Evolutionary conservation across 2,888 invertebrate genomes (phyloP), one percentile per base, ranked within the genome.

Genomic region (Acrobasis repandana): DNA sequence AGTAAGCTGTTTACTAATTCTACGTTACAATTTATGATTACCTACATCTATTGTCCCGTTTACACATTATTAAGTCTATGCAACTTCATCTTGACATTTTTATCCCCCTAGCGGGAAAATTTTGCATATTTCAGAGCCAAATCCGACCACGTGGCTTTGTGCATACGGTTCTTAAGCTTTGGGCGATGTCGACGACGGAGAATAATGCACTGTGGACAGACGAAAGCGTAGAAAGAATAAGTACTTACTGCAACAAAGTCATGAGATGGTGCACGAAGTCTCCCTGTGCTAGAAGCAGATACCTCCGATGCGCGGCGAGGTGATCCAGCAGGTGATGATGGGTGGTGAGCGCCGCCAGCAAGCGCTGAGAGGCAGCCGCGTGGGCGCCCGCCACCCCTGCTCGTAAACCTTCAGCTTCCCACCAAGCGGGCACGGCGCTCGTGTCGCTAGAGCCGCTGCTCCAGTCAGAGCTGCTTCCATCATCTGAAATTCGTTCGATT

Each of bases 201-300:
- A n/a, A n/a, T n/a, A n/a, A n/a, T n/a, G n/a, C n/a, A n/a, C n/a
- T n/a, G n/a, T n/a, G n/a, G n/a, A n/a, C n/a, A n/a, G n/a, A n/a
- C n/a, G 2, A 20, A 20, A 20, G 20, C 20, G 20, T 20, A 20
- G 6, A 28, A 49, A 11, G 20, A 49, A 18, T 11, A 18, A 15
- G 9, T 15, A 93, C 95, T 93, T 88, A 98, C 97, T 96, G 96
- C 66, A 99, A 88, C 64, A 98, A 93, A 74, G 98, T 97, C 95
- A 99, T 96, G 60, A 99, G 94, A 79, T 98, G 96, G 76, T 97
- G 95, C 73, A 98, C 97, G 86, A 99, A 98, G 90, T 99, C 98
- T 0, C 99, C 99, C 92, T 99, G 98, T 14, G 98, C 98, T 14
- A 99, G 94, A 60, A 99, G 93, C 75, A 99, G 90, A 88, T 98